Conservation (phyloP, 2,888 invertebrate genomes). For the Silvanus unidentatus region DNA sequence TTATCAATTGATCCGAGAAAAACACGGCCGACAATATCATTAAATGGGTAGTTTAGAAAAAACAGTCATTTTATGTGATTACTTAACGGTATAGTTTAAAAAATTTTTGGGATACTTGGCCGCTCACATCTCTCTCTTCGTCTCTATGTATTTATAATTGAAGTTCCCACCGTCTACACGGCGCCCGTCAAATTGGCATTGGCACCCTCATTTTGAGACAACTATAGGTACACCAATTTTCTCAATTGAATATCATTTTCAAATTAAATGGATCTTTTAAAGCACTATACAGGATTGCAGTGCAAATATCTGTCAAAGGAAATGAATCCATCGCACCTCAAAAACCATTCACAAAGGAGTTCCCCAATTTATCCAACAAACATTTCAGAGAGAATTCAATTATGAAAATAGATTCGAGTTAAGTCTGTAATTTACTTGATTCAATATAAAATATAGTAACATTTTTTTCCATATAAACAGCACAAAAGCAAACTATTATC, state of each 20-base stretch:
- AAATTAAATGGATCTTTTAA: constrained; percentile 8
- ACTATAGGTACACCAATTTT: constrained; percentile 16
- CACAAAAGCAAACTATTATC: constrained; percentile 11
- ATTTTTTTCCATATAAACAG: no score
- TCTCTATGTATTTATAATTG: constrained; percentile 16
- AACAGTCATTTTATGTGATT: constrained; percentile 10
- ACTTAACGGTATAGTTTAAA: no score
- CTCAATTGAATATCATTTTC: constrained; percentile 15
- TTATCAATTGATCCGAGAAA: background rate
- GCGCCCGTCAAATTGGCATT: constrained; percentile 28
- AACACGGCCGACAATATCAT: constrained; percentile 4
- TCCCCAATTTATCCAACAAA: no score
- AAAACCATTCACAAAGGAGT: no score
- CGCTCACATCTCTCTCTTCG: no score
- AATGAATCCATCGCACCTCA: no score
- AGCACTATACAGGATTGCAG: constrained; percentile 13
- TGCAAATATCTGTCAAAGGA: background rate
- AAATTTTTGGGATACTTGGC: no score
- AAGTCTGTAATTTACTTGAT: no score
- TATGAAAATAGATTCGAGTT: no score
- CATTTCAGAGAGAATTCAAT: no score
- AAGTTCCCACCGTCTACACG: constrained; percentile 23
- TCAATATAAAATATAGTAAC: no score
- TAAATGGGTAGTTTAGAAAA: constrained; percentile 6
- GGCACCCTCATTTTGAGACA: constrained; percentile 25